Conservation (phyloP, 2,888 invertebrate genomes). For the Protodeltote pygarga region DNA sequence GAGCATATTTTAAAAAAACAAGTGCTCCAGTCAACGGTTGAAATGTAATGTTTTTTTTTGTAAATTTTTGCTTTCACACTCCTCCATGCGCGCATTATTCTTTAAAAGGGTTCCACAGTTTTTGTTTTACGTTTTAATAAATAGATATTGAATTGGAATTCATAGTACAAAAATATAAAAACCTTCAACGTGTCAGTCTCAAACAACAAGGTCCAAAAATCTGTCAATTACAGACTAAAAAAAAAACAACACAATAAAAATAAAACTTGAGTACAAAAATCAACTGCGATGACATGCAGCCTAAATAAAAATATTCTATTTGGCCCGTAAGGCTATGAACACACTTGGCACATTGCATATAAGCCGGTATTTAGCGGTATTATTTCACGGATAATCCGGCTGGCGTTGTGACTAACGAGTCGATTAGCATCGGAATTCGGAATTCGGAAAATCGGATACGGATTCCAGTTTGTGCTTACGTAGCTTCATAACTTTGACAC, state of each 20-base stretch:
- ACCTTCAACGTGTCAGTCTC: background rate
- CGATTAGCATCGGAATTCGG: conserved; percentile 56
- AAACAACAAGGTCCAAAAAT: conserved; percentile 9
- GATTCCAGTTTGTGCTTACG: conserved; percentile 41
- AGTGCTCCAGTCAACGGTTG: too few species aligned
- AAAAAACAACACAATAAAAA: conserved; percentile 10
- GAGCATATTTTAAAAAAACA: too few species aligned
- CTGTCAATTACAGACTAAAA: conserved; percentile 16
- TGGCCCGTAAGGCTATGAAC: conserved; percentile 2
- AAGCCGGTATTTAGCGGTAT: conserved; percentile 30
- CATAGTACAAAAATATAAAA: background rate
- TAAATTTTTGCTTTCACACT: too few species aligned
- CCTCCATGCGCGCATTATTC: too few species aligned
- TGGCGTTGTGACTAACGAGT: conserved; percentile 56
- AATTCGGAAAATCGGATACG: conserved; percentile 33
- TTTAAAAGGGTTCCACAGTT: too few species aligned
- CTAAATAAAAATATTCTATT: conserved; percentile 11
- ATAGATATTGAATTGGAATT: too few species aligned
- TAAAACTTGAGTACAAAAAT: conserved; percentile 4
- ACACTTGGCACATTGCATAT: conserved; percentile 8
- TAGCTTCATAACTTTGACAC: conserved; percentile 40
- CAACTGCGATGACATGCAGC: conserved; percentile 4
- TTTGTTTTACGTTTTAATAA: too few species aligned
- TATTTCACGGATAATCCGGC: conserved; percentile 49
- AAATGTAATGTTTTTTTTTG: too few species aligned